These are phyloP conservation scores for Paramuricea clavata DNA, from an alignment of 92 coral and sea anemone genomes.

Conservation along the genomic window DNA sequence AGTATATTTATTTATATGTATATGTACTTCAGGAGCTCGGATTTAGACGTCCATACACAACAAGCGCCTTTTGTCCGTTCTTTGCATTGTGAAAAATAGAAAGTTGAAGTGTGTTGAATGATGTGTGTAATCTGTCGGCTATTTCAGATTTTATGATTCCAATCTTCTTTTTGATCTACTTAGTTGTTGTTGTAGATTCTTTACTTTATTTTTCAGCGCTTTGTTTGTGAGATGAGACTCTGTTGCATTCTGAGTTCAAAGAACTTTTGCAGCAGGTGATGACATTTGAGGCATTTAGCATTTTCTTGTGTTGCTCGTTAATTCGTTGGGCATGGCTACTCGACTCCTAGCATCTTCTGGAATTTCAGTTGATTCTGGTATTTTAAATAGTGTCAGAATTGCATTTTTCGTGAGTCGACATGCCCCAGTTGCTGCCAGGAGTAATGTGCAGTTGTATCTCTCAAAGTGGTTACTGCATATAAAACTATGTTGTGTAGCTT, in stretches of 20 bases:
- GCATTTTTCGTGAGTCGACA: slow-evolving; percentile 3
- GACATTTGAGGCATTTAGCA: background rate
- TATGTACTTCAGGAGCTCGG: background rate
- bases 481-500: background rate
- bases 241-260: background rate
- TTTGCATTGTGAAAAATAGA: too few species aligned
- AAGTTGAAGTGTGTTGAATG: too few species aligned
- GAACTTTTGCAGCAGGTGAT: background rate
- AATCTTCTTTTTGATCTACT: background rate
- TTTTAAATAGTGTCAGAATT: background rate
- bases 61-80: too few species aligned
- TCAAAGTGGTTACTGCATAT: slow-evolving; percentile 30
- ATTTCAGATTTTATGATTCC: background rate
- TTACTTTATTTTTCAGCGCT: background rate
- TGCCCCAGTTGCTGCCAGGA: background rate
- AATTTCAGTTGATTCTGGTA: background rate
- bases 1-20: too few species aligned
- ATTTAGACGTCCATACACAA: background rate
- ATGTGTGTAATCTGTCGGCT: background rate
- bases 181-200: background rate
- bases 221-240: background rate
- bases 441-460: background rate
- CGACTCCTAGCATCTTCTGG: too few species aligned
- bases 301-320: background rate
- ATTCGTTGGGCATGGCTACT: background rate